Conservation (phyloP, 2,888 invertebrate genomes). For the Holacanthella duospinosa region DNA sequence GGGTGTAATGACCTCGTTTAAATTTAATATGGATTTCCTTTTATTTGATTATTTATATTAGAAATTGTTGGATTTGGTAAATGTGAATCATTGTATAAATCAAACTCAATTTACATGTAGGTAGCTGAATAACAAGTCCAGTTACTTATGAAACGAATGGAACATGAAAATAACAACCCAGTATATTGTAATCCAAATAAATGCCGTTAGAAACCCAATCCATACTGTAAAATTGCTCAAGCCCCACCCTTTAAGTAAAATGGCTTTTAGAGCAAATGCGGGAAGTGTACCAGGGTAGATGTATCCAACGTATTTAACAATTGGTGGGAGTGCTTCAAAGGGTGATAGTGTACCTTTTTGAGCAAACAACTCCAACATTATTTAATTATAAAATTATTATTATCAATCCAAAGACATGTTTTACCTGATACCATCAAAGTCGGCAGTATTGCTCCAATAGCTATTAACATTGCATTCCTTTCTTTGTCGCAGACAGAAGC, state of each 20-base stretch:
- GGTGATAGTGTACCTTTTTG: constrained; percentile 54
- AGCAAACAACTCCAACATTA: neutral
- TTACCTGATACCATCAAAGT: constrained; percentile 40
- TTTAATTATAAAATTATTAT: neutral
- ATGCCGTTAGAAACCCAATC: constrained; percentile 20
- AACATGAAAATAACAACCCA: constrained; percentile 11
- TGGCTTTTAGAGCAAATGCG: constrained; percentile 18
- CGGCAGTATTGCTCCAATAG: constrained; percentile 25
- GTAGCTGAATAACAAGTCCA: too few species aligned
- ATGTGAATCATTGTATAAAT: too few species aligned
- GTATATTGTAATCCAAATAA: constrained; percentile 16
- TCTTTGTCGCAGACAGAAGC: constrained; percentile 84
- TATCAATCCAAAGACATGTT: constrained; percentile 44
- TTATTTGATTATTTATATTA: too few species aligned
- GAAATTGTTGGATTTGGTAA: too few species aligned
- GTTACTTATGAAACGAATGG: too few species aligned
- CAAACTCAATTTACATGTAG: too few species aligned
- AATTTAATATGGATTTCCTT: too few species aligned
- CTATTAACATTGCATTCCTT: constrained; percentile 70
- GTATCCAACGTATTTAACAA: constrained; percentile 49
- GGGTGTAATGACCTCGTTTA: too few species aligned
- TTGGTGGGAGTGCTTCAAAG: constrained; percentile 80
- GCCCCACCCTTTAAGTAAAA: constrained; percentile 23
- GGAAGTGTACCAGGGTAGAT: constrained; percentile 17
- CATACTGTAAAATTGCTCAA: constrained; percentile 21